Evolutionary conservation across 1,140 invertebrate genomes (phyloP).

Genomic region (Amyelois transitella): DNA sequence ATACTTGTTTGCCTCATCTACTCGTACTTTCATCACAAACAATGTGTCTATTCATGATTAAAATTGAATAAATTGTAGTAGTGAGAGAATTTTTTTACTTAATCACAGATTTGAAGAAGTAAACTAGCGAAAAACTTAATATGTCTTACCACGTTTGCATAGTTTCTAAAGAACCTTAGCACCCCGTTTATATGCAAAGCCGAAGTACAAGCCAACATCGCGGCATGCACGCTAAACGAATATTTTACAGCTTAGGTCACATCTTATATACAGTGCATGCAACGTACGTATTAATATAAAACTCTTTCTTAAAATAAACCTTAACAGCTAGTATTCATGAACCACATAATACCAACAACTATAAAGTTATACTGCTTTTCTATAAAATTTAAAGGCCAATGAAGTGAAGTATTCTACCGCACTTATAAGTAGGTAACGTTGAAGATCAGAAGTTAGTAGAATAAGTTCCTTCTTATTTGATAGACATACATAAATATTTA

Average conservation of each 20-base stretch:
- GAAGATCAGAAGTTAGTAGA: too few relatives aligned
- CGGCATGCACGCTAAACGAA: not conserved
- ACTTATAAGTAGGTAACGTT: too few relatives aligned
- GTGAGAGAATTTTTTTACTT: too few relatives aligned
- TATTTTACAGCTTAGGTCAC: not conserved
- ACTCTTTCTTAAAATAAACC: not conserved
- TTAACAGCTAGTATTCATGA: not conserved
- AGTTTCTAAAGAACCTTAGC: not conserved
- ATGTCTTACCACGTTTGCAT: not conserved
- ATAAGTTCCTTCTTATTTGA: too few relatives aligned
- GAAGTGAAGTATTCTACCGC: too few relatives aligned
- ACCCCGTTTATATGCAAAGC: not conserved
- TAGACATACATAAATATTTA: too few relatives aligned
- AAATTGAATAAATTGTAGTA: too few relatives aligned
- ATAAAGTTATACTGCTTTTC: not conserved
- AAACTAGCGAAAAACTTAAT: not conserved
- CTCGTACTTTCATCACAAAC: too few relatives aligned
- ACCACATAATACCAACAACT: not conserved
- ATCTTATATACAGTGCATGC: not conserved
- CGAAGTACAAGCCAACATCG: not conserved
- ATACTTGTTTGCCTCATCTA: too few relatives aligned
- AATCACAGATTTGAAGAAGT: too few relatives aligned
- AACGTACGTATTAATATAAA: not conserved
- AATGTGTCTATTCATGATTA: too few relatives aligned
- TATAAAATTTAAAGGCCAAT: not conserved